Evolutionary conservation across 1,140 invertebrate species (phyloP).

Genomic region (Chymomyza costata): DNA sequence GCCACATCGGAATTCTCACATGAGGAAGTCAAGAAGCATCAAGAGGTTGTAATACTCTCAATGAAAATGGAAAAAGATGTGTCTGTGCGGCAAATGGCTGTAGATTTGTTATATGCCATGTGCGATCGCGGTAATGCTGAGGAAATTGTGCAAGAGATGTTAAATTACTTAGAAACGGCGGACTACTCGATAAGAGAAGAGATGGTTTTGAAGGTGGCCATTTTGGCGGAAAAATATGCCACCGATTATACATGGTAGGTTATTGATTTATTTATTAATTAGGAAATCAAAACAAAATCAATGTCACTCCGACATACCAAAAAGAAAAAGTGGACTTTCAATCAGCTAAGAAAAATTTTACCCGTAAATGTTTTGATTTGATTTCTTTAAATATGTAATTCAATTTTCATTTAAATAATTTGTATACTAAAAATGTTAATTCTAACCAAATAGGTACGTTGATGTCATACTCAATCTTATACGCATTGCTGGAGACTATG

Average conservation of each 20-base stretch:
- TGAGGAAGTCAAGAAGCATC: constrained; percentile 99
- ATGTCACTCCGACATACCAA: not conserved
- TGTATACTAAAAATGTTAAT: too few relatives aligned
- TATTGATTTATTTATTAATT: too few relatives aligned
- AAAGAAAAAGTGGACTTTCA: too few relatives aligned
- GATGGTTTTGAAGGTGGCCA: constrained; percentile 99
- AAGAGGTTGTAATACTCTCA: constrained; percentile 99
- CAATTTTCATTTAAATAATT: too few relatives aligned
- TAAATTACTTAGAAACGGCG: constrained; percentile 98
- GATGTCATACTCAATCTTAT: constrained; percentile 99
- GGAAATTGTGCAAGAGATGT: constrained; percentile 99
- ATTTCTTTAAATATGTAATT: too few relatives aligned
- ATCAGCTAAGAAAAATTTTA: too few relatives aligned
- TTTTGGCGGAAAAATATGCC: constrained; percentile 99
- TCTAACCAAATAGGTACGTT: too few relatives aligned
- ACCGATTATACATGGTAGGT: constrained; percentile 97
- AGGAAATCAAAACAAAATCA: not conserved
- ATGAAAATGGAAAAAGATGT: constrained; percentile 99
- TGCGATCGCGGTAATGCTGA: constrained; percentile 99
- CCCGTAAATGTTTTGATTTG: too few relatives aligned
- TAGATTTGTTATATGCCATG: constrained; percentile 99
- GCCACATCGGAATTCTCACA: constrained; percentile 99
- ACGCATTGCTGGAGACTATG: constrained; percentile 99
- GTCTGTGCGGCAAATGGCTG: constrained; percentile 97
- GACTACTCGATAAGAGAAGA: constrained; percentile 99